phyloP scores from a whole-genome alignment of 1,140 invertebrate species.

The Agraylea sexmaculata region DNA sequence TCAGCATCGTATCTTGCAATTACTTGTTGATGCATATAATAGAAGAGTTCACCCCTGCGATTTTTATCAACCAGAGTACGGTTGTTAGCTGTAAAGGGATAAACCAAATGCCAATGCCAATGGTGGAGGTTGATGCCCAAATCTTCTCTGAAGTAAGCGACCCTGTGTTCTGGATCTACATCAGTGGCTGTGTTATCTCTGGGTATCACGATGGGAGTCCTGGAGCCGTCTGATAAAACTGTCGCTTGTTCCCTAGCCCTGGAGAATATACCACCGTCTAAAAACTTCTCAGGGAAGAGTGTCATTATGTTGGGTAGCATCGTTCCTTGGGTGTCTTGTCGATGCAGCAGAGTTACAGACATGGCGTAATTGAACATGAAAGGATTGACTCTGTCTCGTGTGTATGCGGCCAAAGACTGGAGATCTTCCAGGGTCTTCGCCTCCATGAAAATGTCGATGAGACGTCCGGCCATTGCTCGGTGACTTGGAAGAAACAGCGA shows the following conservation, averaged over 20 bases:
- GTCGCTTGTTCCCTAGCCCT: constrained; percentile 54
- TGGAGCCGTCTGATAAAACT: constrained; percentile 46
- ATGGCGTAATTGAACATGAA: constrained; percentile 67
- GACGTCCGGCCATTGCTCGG: constrained; percentile 48
- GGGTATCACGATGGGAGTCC: constrained; percentile 56
- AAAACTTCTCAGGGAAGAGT: constrained; percentile 65
- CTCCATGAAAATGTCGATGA: constrained; percentile 62
- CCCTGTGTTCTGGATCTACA: constrained; percentile 58
- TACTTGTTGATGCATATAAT: constrained; percentile 68
- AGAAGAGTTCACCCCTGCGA: constrained; percentile 62
- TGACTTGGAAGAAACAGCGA: constrained; percentile 65
- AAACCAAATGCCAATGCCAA: constrained; percentile 78
- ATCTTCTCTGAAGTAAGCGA: constrained; percentile 65
- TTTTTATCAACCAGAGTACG: constrained; percentile 52
- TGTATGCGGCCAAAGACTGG: constrained; percentile 54
- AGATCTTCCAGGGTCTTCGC: constrained; percentile 61
- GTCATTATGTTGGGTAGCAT: constrained; percentile 57
- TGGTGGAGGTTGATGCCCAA: constrained; percentile 64
- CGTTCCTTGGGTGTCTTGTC: constrained; percentile 55
- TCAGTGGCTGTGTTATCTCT: constrained; percentile 60
- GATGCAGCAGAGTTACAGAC: constrained; percentile 62
- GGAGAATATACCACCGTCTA: constrained; percentile 57
- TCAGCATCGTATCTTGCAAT: constrained; percentile 59
- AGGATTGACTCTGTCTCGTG: constrained; percentile 61
- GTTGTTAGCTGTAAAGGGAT: constrained; percentile 51